These are phyloP conservation scores for Rugalucina vietnamica DNA, from an alignment of 2,888 invertebrate species.

Conservation along the genomic window DNA sequence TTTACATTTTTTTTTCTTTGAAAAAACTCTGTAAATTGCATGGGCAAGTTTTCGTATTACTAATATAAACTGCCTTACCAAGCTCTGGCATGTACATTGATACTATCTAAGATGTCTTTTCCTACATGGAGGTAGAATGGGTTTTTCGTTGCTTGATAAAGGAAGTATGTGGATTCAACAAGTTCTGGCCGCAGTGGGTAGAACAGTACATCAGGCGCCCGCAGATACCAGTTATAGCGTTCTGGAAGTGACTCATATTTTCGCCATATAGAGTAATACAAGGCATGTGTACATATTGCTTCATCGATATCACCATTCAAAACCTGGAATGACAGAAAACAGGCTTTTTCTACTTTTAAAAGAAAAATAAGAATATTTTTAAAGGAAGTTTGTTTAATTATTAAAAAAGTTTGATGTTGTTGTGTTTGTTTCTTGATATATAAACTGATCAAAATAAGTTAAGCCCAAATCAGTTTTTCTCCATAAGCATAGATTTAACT, in stretches of 20 bases:
- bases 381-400: no score
- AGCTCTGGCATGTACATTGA: conserved; percentile 85
- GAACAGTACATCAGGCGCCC: conserved; percentile 86
- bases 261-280: conserved; percentile 88
- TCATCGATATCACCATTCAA: conserved; percentile 88
- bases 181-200: conserved; percentile 88
- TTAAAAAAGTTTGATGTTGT: no score
- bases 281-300: conserved; percentile 87
- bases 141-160: conserved; percentile 87
- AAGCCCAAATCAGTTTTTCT: no score
- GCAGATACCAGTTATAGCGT: conserved; percentile 84
- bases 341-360: no score
- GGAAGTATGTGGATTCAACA: conserved; percentile 87
- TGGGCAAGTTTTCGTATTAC: no score
- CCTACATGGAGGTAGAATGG: conserved; percentile 89
- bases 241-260: conserved; percentile 86
- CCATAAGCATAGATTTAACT: no score
- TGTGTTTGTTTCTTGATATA: no score
- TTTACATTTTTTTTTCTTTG: no score
- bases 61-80: no score
- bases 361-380: no score
- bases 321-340: conserved; percentile 82
- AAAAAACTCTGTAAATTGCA: no score
- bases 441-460: no score
- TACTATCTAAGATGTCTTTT: conserved; percentile 86